These are phyloP conservation scores for Alouatta palliata DNA, from an alignment of 2,113 vertebrate species.

Conservation along the genomic window DNA sequence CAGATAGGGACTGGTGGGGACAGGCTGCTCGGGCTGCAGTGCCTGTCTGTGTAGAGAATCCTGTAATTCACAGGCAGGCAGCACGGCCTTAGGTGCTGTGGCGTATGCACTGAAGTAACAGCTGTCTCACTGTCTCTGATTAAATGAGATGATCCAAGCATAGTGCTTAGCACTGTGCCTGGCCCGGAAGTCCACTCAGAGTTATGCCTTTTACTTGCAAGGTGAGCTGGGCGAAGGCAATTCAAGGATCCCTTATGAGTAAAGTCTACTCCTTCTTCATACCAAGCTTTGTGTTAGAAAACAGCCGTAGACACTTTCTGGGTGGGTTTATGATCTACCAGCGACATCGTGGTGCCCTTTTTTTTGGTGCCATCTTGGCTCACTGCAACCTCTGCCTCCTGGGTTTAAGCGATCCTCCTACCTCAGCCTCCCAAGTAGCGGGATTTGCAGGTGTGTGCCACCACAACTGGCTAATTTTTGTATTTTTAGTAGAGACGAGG, in stretches of 20 bases:
- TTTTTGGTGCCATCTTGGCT: no score
- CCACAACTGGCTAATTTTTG: no score
- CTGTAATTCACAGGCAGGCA: background rate
- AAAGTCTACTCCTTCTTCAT: background rate
- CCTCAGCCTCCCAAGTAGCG: no score
- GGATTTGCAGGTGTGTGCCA: no score
- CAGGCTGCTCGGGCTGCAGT: rapidly evolving
- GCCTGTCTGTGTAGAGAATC: rapidly evolving
- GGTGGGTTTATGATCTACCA: rapidly evolving
- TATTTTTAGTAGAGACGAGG: no score
- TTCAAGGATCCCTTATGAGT: rapidly evolving
- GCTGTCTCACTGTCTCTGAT: background rate
- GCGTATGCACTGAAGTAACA: rapidly evolving
- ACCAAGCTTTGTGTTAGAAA: rapidly evolving
- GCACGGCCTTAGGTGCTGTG: rapidly evolving
- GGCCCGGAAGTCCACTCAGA: background rate
- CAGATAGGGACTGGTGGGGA: background rate
- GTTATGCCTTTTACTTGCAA: background rate
- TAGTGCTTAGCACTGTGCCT: rapidly evolving
- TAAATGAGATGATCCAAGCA: background rate
- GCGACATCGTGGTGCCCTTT: background rate
- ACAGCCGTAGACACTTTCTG: background rate
- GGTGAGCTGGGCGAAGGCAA: background rate
- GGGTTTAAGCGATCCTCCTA: no score
- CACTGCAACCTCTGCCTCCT: no score